Evolutionary conservation across 2,797 vertebrate genomes (phyloP).

Genomic region (Taeniopygia guttata): DNA sequence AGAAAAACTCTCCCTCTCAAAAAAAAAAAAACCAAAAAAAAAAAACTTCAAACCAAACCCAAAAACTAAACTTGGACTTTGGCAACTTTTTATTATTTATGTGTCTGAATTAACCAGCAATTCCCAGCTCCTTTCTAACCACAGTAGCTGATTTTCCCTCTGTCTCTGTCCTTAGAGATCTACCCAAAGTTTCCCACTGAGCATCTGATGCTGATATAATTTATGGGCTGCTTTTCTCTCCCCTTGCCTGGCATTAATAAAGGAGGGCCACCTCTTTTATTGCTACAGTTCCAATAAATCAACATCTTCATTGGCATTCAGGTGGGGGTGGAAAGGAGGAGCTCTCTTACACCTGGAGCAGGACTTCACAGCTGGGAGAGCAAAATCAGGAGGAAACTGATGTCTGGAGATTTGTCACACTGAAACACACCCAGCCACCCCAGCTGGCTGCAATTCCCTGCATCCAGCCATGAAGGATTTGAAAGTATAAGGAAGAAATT

Average conservation of each 20-base stretch:
- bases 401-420: neutral
- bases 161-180: neutral
- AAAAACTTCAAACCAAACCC: neutral
- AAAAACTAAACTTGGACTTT: neutral
- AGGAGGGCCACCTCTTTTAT: neutral
- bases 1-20: neutral
- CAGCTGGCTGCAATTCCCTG: neutral
- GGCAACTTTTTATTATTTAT: neutral
- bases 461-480: fast-evolving
- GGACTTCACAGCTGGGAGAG: neutral
- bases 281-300: slow-evolving; percentile 2
- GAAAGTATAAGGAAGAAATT: neutral
- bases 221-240: neutral
- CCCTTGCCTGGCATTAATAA: neutral
- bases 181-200: neutral
- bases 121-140: neutral
- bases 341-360: neutral
- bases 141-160: neutral
- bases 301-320: neutral
- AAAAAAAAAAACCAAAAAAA: fast-evolving
- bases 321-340: neutral
- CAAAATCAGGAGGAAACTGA: neutral
- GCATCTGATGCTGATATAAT: neutral
- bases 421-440: neutral
- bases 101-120: neutral